Evolutionary conservation across 2,797 vertebrate genomes (phyloP).

Genomic region (Typhlichthys eigenmanni): DNA sequence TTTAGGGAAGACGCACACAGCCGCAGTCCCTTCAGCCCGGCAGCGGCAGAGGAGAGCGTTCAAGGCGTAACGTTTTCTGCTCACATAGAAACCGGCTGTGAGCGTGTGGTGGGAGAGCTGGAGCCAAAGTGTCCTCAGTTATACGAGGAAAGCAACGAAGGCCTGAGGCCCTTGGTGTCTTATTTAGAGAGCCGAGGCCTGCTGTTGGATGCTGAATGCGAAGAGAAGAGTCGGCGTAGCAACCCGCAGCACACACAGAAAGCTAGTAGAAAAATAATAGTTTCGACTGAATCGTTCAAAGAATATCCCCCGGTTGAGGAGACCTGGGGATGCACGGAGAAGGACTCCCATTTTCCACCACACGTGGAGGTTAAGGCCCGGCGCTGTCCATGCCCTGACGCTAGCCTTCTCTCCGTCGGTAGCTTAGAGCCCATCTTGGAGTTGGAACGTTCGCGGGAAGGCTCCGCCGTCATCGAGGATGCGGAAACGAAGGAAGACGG

Average conservation of each 20-base stretch:
- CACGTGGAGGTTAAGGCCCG: slow-evolving; percentile 24
- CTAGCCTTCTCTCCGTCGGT: slow-evolving; percentile 34
- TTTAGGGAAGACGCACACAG: slow-evolving; percentile 16
- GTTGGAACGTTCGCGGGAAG: slow-evolving; percentile 45
- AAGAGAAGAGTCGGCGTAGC: slow-evolving; percentile 6
- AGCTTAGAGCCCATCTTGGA: slow-evolving; percentile 67
- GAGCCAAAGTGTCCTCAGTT: slow-evolving; percentile 5
- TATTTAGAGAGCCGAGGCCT: slow-evolving; percentile 30
- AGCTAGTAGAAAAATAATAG: slow-evolving; percentile 7
- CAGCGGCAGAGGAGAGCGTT: slow-evolving; percentile 10
- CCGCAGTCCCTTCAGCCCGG: slow-evolving; percentile 14
- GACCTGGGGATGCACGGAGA: slow-evolving; percentile 11
- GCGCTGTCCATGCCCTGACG: slow-evolving; percentile 36
- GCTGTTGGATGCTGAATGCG: slow-evolving; percentile 21
- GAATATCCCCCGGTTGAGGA: slow-evolving; percentile 20
- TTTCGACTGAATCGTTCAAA: slow-evolving; percentile 11
- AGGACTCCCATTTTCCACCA: slow-evolving; percentile 17
- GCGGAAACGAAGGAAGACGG: slow-evolving; percentile 20
- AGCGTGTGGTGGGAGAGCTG: slow-evolving; percentile 9
- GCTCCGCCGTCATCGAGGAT: slow-evolving; percentile 17
- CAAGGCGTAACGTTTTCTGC: not conserved
- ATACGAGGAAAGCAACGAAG: slow-evolving; percentile 18
- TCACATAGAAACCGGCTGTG: slow-evolving; percentile 8
- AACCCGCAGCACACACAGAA: slow-evolving; percentile 19
- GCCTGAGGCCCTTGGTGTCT: slow-evolving; percentile 7